Evolutionary conservation across 2,888 invertebrate genomes (phyloP), one percentile per base, ranked within the genome.

Genomic region (Peribatodes rhomboidaria): DNA sequence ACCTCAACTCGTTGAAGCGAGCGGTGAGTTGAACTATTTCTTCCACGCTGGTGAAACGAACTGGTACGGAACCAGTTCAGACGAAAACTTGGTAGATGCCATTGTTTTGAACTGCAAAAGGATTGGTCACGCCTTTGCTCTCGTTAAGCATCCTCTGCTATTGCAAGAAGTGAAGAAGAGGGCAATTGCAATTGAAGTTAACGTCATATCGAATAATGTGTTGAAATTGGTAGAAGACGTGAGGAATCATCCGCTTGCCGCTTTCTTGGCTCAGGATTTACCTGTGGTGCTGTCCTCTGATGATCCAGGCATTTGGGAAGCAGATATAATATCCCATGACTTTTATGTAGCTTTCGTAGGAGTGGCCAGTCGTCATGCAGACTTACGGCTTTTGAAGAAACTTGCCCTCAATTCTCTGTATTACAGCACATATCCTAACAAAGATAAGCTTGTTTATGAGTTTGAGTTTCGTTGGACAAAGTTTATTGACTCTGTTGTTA

Each of bases 1-100:
- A 0, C 85, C 94, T 0, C 88, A 94, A 68, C 77, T 97, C 6
- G 77, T 92, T 9, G 77, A 88, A 44, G 81, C 93, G 14, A 84
- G 92, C 0, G 82, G 93, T 0, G 83, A 93, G 3, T 83, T 97
- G 6, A 92, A 95, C 57, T 96, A 95, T 74, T 97, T 95, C 77
- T 96, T 97, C 69, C 97, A 97, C 78, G 96, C 97, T 0, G 97
- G 97, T 0, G 97, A 97, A 88, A 97, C 97, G 0, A 95, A 96
- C 77, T 96, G 96, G 96, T 94, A 93, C 76, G 96, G 95, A 7
- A 88, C 87, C 4, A 82, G 86, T 0, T 94, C 95, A 0, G 97
- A 97, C 79, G 94, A 96, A 72, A 97, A 97, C 84, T 79, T 97
- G 50, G 84, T 96, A 37, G 97, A 97, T 76, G 97, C 97, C 0